Evolutionary conservation across 1,140 invertebrate genomes (phyloP).

Genomic region (Hyles euphorbiae): DNA sequence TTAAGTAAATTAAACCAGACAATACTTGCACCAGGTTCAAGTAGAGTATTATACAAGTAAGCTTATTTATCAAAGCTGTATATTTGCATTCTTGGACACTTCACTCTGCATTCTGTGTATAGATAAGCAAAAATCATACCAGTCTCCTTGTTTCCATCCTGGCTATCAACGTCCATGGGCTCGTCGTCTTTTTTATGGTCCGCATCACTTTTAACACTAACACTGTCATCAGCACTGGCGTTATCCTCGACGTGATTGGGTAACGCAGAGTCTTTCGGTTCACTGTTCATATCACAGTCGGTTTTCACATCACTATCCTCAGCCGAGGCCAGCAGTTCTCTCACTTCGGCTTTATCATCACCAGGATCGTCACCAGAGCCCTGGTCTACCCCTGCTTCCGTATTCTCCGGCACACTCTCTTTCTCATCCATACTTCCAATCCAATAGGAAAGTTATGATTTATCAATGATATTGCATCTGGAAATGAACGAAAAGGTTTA

Average conservation of each 20-base stretch:
- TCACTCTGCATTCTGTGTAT: too few relatives aligned
- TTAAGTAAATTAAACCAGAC: too few relatives aligned
- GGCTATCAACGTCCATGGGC: conserved; percentile 26
- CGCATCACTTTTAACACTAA: conserved; percentile 36
- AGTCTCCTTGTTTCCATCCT: conserved; percentile 15
- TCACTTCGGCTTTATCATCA: conserved; percentile 12
- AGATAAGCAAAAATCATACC: conserved; percentile 1
- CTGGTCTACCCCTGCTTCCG: conserved; percentile 25
- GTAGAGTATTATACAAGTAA: too few relatives aligned
- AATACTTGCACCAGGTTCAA: too few relatives aligned
- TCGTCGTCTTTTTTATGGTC: conserved; percentile 22
- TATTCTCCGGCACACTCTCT: conserved; percentile 38
- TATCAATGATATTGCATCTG: conserved; percentile 44
- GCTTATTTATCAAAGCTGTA: too few relatives aligned
- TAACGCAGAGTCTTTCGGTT: conserved; percentile 37
- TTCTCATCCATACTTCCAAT: conserved; percentile 61
- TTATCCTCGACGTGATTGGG: conserved; percentile 57
- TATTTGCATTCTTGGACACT: too few relatives aligned
- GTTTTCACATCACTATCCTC: conserved; percentile 22
- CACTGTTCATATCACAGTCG: conserved; percentile 25
- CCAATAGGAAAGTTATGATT: conserved; percentile 28
- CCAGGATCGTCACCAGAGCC: conserved; percentile 21
- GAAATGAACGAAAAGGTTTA: conserved; percentile 24
- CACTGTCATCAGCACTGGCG: conserved; percentile 38
- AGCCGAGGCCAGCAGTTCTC: conserved; percentile 12